Evolutionary conservation across 2,888 invertebrate species (phyloP), one percentile per base, ranked within the genome.

Genomic region (Eupsilia transversa): DNA sequence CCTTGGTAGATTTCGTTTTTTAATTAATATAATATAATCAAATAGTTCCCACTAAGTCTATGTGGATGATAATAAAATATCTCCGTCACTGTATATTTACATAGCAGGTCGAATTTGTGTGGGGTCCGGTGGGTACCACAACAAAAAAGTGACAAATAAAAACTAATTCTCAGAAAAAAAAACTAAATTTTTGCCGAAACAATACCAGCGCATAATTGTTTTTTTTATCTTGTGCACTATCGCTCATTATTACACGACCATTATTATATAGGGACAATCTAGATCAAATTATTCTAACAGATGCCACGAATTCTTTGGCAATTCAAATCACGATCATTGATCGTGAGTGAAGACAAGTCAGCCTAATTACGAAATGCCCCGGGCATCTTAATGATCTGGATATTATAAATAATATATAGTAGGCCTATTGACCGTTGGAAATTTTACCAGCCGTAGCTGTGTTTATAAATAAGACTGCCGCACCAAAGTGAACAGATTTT

Each of bases 291-390:
- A 75, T 23, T 76, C 23, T 54, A 52, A 70, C 5, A 10, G 7
- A 60, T 52, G 27, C 43, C 52, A 76, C 12, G 23, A 52, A 75
- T 38, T 60, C 20, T 72, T 72, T 73, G 54, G 38, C 38, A 76
- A 52, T 35, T n/a, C n/a, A 23, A n/a, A 30, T 46, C 41, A 60
- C 35, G 35, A 35, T 30, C 30, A 38, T 30, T 43, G 20, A n/a
- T 60, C 30, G n/a, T 60, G 57, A 49, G 35, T 49, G n/a, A 41
- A 49, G 38, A 30, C 7, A 73, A 78, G 23, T 71, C 35, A 54
- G 12, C 46, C 23, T 33, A 54, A 72, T 80, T 54, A 54, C 38
- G 7, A 67, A 17, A 30, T 57, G 23, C 27, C 52, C 3, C 30
- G 52, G 35, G 30, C 43, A 60, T 43, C 43, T 3, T 30, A n/a